These are phyloP conservation scores for Berghia stephanieae DNA, from an alignment of 1,140 invertebrate genomes.

Conservation along the genomic window DNA sequence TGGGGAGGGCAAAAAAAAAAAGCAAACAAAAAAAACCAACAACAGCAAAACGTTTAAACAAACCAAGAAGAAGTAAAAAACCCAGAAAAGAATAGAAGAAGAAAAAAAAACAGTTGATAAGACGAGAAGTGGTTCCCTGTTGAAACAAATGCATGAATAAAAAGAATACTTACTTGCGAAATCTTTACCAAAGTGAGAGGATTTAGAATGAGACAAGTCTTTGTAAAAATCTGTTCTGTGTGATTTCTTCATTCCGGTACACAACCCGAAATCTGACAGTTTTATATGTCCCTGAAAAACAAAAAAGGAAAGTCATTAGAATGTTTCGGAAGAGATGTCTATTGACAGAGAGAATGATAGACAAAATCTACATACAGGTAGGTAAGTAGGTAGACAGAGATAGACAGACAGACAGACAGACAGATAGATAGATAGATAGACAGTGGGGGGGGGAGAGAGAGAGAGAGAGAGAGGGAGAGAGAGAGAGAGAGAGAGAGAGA, in stretches of 20 bases:
- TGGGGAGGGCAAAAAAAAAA: too few relatives aligned
- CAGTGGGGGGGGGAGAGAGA: not conserved
- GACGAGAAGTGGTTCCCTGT: not conserved
- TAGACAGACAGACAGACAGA: not conserved
- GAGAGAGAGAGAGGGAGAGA: not conserved
- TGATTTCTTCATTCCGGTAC: conserved; percentile 98
- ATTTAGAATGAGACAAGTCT: conserved; percentile 90
- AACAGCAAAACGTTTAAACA: not conserved
- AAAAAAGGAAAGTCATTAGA: not conserved
- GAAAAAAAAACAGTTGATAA: too few relatives aligned
- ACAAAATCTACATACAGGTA: not conserved
- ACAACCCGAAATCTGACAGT: conserved; percentile 97
- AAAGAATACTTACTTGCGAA: conserved; percentile 18
- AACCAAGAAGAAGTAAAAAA: too few relatives aligned
- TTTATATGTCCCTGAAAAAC: conserved; percentile 89
- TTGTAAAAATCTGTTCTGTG: conserved; percentile 99
- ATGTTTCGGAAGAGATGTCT: not conserved
- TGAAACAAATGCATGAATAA: not conserved
- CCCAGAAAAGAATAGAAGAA: too few relatives aligned
- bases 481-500: not conserved
- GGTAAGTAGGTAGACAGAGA: not conserved
- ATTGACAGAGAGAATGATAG: not conserved
- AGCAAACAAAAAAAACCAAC: not conserved
- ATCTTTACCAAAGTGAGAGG: conserved; percentile 22
- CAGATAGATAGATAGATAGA: not conserved